Conservation (phyloP, 2,888 invertebrate genomes). For the Enchytraeus crypticus region DNA sequence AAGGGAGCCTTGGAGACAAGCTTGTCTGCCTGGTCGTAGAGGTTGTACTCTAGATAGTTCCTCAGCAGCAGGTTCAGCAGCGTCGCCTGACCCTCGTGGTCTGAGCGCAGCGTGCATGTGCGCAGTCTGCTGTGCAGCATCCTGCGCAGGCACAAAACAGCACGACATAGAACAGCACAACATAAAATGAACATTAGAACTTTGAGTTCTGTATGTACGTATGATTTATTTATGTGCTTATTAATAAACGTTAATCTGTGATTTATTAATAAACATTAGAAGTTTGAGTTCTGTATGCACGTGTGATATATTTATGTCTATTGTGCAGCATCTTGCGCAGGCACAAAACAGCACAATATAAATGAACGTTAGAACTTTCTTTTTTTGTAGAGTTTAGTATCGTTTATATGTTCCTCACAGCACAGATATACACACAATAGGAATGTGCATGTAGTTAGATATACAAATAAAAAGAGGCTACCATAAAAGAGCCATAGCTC, state of each 20-base stretch:
- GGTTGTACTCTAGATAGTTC: constrained; percentile 86
- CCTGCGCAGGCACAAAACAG: constrained; percentile 40
- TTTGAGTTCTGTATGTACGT: neutral
- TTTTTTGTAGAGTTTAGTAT: too few species aligned
- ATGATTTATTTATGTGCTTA: neutral
- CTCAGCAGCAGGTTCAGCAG: constrained; percentile 88
- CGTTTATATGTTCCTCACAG: too few species aligned
- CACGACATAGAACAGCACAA: neutral
- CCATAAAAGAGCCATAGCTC: too few species aligned
- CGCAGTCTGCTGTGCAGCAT: constrained; percentile 77
- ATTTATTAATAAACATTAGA: too few species aligned
- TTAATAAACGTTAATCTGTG: neutral
- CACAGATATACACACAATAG: too few species aligned
- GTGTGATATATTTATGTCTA: too few species aligned
- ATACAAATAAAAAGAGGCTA: too few species aligned
- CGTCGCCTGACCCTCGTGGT: constrained; percentile 93
- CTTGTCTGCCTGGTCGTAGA: constrained; percentile 94
- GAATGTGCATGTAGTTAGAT: too few species aligned
- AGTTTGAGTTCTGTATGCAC: too few species aligned
- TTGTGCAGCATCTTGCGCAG: too few species aligned
- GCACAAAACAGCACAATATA: too few species aligned
- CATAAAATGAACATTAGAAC: neutral
- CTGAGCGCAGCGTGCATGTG: constrained; percentile 87
- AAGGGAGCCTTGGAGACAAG: constrained; percentile 91
- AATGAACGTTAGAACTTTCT: too few species aligned